Base-by-base conservation (phyloP, 2,888 invertebrate genomes). In the Chrysina gloriosa region DNA sequence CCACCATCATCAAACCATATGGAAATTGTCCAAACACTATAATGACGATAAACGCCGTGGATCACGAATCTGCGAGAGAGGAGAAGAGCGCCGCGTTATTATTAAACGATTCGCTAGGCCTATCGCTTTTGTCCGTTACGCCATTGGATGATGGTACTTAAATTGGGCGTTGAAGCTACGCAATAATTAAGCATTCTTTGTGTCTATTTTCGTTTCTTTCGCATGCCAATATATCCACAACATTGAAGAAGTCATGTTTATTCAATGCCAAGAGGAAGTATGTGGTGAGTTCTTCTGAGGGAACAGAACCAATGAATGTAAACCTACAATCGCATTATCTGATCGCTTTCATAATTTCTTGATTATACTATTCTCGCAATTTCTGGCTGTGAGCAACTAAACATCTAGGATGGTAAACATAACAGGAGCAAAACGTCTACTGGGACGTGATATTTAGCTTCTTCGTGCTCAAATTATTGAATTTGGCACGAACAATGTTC, bases 21-120 rank as follows among this genome's bases (percentile, higher is more conserved):
- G 82, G 81, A 81, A 81, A 82, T 82, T 79, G 78, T 76, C 74
- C 76, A 79, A 78, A 72, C 76, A 80, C 80, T 81, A 81, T 81
- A 81, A 81, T 81, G 78, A 78, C 78, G 79, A 77, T 81, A 82
- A 82, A 81, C 79, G 81, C 76, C 79, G 78, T 80, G 81, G 80
- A 81, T 81, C 79, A 61, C 27, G 58, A 42, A 61, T 25, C 25
- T 42, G 39, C 42, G 4, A 42, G 25, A 27, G 42, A 61, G 29
- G 42, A 42, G 27, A n/a, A 21, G 34, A 54, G 6, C 21, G 36
- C 21, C 34, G 56, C 21, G 27, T n/a, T n/a, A n/a, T 61, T 61
- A 42, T 39, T 61, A 61, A 42, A 61, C 27, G 42, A 52, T 52
- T 31, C 31, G 52, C 52, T 52, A 31, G 19, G 19, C 52, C 52